Percentiles rank a stretch among this genome's conserved stretches.
Evolutionary conservation across 2,888 invertebrate genomes (phyloP).

Genomic region (Pemphredon lugubris): DNA sequence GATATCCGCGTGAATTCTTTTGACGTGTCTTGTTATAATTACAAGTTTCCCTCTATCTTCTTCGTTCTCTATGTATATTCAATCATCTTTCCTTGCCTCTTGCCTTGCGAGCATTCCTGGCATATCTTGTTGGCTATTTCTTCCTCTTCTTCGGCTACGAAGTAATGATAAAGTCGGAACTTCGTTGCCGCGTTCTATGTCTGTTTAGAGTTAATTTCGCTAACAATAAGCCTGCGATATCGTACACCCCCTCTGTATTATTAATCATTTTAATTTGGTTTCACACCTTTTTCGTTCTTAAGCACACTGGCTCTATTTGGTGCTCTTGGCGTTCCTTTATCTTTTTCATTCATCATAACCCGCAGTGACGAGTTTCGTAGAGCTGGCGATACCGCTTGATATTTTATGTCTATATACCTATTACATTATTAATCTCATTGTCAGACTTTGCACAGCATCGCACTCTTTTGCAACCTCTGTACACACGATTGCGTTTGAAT

Average conservation of each 20-base stretch:
- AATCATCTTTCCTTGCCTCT: constrained; percentile 25
- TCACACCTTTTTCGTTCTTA: no score
- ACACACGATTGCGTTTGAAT: constrained; percentile 13
- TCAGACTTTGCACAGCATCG: constrained; percentile 35
- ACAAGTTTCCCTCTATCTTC: constrained; percentile 22
- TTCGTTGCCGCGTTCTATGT: constrained; percentile 39
- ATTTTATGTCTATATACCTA: constrained; percentile 5
- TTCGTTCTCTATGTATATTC: constrained; percentile 34
- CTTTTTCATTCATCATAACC: neutral
- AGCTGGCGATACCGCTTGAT: constrained; percentile 40
- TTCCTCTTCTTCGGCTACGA: constrained; percentile 41
- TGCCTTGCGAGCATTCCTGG: constrained; percentile 36
- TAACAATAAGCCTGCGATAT: constrained; percentile 4
- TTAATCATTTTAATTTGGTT: no score
- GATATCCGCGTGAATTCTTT: constrained; percentile 55
- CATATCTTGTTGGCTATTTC: constrained; percentile 18
- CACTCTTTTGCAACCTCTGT: constrained; percentile 34
- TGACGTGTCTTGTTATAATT: constrained; percentile 54
- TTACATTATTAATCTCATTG: constrained; percentile 28
- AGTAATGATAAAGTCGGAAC: constrained; percentile 50
- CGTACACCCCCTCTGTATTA: neutral
- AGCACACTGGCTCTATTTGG: no score
- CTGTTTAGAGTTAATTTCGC: constrained; percentile 4
- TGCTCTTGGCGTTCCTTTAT: no score
- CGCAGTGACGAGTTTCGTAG: constrained; percentile 22